These are phyloP conservation scores for Drosophila helvetica DNA, from an alignment of 2,888 invertebrate genomes.

Conservation along the genomic window DNA sequence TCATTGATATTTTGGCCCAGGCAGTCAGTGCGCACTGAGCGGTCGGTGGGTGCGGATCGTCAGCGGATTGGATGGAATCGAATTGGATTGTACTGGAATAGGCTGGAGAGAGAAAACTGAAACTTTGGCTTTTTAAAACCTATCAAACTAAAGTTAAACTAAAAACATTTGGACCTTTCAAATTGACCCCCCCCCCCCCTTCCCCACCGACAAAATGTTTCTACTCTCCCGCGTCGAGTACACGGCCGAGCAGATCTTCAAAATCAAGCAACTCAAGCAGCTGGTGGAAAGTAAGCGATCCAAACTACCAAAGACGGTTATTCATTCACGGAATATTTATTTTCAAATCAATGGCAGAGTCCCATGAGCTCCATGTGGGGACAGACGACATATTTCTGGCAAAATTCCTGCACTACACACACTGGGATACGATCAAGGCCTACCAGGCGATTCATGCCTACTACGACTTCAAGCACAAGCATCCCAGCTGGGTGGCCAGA, in stretches of 20 bases:
- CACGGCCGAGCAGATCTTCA: constrained; percentile 64
- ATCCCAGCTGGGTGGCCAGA: constrained; percentile 79
- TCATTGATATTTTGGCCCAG: constrained; percentile 34
- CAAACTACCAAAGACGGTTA: neutral
- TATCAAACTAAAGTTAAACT: constrained; percentile 10
- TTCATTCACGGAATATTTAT: neutral
- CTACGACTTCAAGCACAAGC: constrained; percentile 77
- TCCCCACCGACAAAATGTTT: constrained; percentile 51
- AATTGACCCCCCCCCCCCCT: no score
- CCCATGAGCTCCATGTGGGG: constrained; percentile 70
- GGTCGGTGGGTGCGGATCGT: constrained; percentile 51
- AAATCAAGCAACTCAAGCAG: constrained; percentile 68
- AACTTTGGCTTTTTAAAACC: constrained; percentile 8
- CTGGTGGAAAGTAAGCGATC: constrained; percentile 67
- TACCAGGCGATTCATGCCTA: constrained; percentile 73
- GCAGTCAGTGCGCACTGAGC: constrained; percentile 51
- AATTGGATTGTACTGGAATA: neutral
- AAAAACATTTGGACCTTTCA: constrained; percentile 5
- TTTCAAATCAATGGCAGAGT: constrained; percentile 47
- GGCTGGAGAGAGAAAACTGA: constrained; percentile 10
- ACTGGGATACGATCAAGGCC: constrained; percentile 78
- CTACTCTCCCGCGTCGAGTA: constrained; percentile 55
- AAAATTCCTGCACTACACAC: constrained; percentile 72
- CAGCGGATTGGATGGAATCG: constrained; percentile 27
- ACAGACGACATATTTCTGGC: constrained; percentile 77